A percentile compares a stretch with the other conserved stretches of the same genome.
These are phyloP conservation scores for Holotrichia oblita DNA, from an alignment of 1,140 invertebrate genomes.

Conservation along the genomic window DNA sequence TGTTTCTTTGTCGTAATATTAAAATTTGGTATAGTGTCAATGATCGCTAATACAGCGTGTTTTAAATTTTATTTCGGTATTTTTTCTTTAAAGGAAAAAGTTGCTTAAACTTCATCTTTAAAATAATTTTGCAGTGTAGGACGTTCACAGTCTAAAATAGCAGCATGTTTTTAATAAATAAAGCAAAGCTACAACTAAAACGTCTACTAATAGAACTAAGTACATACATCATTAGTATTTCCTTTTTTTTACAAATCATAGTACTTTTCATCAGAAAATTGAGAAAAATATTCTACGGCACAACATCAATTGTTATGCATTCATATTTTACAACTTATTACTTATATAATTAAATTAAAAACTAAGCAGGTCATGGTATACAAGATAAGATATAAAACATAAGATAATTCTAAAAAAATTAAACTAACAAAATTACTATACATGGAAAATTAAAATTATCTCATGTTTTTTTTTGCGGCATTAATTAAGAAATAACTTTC, in stretches of 20 bases:
- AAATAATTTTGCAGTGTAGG: neutral
- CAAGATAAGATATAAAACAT: neutral
- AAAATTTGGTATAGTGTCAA: constrained; percentile 15
- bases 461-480: too few species aligned
- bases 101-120: neutral
- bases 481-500: neutral
- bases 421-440: too few species aligned
- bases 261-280: constrained; percentile 30
- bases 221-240: too few species aligned
- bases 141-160: constrained; percentile 7
- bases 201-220: neutral
- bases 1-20: neutral
- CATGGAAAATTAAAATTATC: constrained; percentile 11
- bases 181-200: neutral
- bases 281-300: constrained; percentile 19
- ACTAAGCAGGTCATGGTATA: neutral
- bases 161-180: constrained; percentile 4
- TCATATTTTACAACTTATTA: neutral
- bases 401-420: constrained; percentile 14
- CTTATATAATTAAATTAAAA: constrained; percentile 20
- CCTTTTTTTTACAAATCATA: constrained; percentile 12
- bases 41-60: neutral
- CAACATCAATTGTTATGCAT: neutral
- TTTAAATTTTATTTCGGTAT: neutral
- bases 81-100: neutral